phyloP scores from a whole-genome alignment of 2,888 invertebrate genomes.

The Diarsia brunnea region DNA sequence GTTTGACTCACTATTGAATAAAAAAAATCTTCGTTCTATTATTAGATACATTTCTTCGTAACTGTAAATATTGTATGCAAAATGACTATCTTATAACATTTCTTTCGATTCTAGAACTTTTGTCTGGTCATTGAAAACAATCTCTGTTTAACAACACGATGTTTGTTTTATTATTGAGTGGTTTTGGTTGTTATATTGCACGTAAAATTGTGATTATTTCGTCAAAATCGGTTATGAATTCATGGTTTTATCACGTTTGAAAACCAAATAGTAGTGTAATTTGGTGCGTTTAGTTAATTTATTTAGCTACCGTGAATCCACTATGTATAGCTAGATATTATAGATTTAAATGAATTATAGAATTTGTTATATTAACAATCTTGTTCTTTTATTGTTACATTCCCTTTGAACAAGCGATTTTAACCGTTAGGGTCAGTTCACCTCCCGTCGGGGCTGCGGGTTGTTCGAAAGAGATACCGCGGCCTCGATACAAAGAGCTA shows the following conservation, averaged over 20 bases:
- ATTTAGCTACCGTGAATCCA: conserved; percentile 72
- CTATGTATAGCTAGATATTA: conserved; percentile 78
- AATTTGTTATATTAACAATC: conserved; percentile 86
- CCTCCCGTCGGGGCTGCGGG: too few species aligned
- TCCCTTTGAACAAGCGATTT: too few species aligned
- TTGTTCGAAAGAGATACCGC: too few species aligned
- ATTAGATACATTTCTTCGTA: too few species aligned
- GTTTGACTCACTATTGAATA: too few species aligned
- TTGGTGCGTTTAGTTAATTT: conserved; percentile 74
- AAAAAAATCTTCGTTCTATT: too few species aligned
- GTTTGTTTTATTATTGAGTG: conserved; percentile 19
- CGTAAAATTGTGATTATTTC: conserved; percentile 22
- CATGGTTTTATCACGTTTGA: conserved; percentile 61
- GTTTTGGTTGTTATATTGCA: conserved; percentile 32
- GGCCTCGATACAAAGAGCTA: too few species aligned
- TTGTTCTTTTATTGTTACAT: conserved; percentile 73
- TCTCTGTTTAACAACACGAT: conserved; percentile 2
- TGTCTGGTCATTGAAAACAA: conserved; percentile 9
- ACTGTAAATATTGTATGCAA: too few species aligned
- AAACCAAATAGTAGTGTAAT: conserved; percentile 78
- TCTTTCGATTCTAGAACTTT: conserved; percentile 4
- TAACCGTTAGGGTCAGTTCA: too few species aligned
- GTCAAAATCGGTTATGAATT: conserved; percentile 36
- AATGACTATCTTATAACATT: too few species aligned
- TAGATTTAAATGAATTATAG: conserved; percentile 78